Evolutionary conservation across 2,797 vertebrate species (phyloP).

Genomic region (Yasuhikotakia modesta): DNA sequence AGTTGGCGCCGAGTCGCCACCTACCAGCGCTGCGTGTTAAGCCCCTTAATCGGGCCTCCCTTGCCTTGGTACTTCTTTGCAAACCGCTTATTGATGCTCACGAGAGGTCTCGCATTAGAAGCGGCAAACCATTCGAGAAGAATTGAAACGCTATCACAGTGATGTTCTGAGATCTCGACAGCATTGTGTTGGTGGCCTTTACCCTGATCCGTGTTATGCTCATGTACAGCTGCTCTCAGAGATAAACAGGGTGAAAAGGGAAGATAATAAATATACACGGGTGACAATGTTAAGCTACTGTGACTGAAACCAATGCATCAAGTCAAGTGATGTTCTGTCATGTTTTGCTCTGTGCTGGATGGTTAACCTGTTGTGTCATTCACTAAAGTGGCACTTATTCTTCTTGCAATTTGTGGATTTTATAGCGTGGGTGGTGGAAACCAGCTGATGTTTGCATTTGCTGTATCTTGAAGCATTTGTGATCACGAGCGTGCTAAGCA

Average conservation of each 20-base stretch:
- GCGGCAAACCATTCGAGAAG: conserved; percentile 24
- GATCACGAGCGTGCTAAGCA: conserved; percentile 20
- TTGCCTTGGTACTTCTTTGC: conserved; percentile 43
- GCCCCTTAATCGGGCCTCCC: conserved; percentile 31
- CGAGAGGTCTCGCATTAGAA: conserved; percentile 25
- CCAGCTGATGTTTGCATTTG: conserved; percentile 12
- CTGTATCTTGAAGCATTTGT: conserved; percentile 6
- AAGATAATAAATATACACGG: conserved; percentile 39
- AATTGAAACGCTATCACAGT: conserved; percentile 17
- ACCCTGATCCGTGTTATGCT: conserved; percentile 35
- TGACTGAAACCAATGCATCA: conserved; percentile 30
- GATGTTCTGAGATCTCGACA: conserved; percentile 32
- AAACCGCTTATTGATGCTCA: conserved; percentile 10
- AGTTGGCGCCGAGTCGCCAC: conserved; percentile 23
- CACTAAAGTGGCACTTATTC: conserved; percentile 9
- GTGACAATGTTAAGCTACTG: conserved; percentile 22
- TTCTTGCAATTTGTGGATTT: too few species aligned
- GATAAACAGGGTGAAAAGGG: conserved; percentile 45
- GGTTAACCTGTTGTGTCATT: conserved; percentile 41
- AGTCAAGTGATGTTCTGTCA: conserved; percentile 12
- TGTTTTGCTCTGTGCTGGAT: conserved; percentile 18
- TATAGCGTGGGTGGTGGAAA: conserved; percentile 31
- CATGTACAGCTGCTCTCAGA: conserved; percentile 38
- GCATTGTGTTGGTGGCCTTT: conserved; percentile 42
- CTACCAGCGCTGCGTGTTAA: conserved; percentile 45